phyloP scores from a whole-genome alignment of 2,797 vertebrate genomes.

The Etheostoma nigrum region DNA sequence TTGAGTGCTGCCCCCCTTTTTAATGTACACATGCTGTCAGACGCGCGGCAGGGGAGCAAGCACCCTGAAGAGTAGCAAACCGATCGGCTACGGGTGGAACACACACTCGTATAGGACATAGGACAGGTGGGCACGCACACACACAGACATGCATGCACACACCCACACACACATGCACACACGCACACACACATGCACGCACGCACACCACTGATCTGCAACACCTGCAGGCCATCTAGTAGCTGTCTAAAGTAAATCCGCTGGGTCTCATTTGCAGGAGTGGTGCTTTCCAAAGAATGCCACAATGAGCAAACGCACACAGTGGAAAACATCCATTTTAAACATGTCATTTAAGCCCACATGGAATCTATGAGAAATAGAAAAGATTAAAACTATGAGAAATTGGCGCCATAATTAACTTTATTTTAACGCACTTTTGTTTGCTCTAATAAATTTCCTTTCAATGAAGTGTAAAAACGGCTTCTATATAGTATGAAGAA shows the following conservation, averaged over 20 bases:
- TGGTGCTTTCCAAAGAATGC: slow-evolving; percentile 62
- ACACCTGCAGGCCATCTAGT: slow-evolving; percentile 78
- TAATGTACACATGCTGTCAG: slow-evolving; percentile 77
- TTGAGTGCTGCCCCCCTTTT: slow-evolving; percentile 27
- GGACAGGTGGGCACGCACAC: background rate
- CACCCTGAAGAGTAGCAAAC: slow-evolving; percentile 54
- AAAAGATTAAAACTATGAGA: slow-evolving; percentile 26
- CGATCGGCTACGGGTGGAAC: slow-evolving; percentile 40
- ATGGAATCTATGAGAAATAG: too few relatives aligned
- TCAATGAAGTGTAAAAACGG: slow-evolving; percentile 11
- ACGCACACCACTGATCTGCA: slow-evolving; percentile 49
- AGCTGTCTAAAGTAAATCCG: slow-evolving; percentile 72
- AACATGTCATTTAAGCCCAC: slow-evolving; percentile 47
- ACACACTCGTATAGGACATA: slow-evolving; percentile 21
- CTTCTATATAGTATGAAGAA: slow-evolving; percentile 20
- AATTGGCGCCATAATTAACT: slow-evolving; percentile 26
- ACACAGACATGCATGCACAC: slow-evolving; percentile 11
- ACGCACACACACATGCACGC: too few relatives aligned
- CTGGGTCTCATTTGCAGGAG: slow-evolving; percentile 70
- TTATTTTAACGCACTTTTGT: slow-evolving; percentile 10
- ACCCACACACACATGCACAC: too few relatives aligned
- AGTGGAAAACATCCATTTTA: slow-evolving; percentile 50
- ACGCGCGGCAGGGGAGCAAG: slow-evolving; percentile 49
- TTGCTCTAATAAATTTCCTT: slow-evolving; percentile 41
- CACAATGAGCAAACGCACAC: slow-evolving; percentile 47